Evolutionary conservation across 2,797 vertebrate genomes (phyloP).

Genomic region (Epinephelus coioides): DNA sequence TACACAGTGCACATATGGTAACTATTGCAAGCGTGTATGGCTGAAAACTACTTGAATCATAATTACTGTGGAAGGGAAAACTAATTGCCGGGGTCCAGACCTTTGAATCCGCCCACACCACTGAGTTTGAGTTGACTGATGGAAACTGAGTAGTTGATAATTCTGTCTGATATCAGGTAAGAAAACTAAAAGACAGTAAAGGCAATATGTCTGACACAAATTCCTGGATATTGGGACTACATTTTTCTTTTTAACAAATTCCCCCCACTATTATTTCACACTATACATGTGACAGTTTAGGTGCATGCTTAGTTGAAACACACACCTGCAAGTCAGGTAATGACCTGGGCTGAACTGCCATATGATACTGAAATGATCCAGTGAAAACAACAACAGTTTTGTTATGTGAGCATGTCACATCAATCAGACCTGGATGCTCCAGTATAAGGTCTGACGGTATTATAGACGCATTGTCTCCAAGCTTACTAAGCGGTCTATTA

Average conservation of each 20-base stretch:
- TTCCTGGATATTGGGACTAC: not conserved
- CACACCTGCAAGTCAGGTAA: slow-evolving; percentile 33
- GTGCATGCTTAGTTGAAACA: slow-evolving; percentile 5
- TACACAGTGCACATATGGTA: slow-evolving; percentile 14
- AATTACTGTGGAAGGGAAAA: not conserved
- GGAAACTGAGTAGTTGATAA: too few relatives aligned
- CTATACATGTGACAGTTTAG: not conserved
- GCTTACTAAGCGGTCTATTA: not conserved
- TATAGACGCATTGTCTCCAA: not conserved
- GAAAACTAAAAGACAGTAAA: slow-evolving; percentile 7
- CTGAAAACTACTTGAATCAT: not conserved
- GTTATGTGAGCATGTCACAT: slow-evolving; percentile 19
- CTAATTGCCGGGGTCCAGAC: too few relatives aligned
- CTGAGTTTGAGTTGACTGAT: too few relatives aligned
- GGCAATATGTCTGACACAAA: not conserved
- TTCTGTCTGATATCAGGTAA: not conserved
- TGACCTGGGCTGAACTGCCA: slow-evolving; percentile 43
- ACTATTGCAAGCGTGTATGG: slow-evolving; percentile 18
- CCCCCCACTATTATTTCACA: not conserved
- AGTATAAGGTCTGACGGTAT: too few relatives aligned
- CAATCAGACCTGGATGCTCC: slow-evolving; percentile 2
- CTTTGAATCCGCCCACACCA: too few relatives aligned
- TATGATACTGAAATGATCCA: slow-evolving; percentile 33
- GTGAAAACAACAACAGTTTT: slow-evolving; percentile 11
- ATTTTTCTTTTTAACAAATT: not conserved